A percentile compares a stretch with the other conserved stretches of the same genome.
phyloP scores from a whole-genome alignment of 64 coral and sea anemone species.

The Montipora efflorescens region DNA sequence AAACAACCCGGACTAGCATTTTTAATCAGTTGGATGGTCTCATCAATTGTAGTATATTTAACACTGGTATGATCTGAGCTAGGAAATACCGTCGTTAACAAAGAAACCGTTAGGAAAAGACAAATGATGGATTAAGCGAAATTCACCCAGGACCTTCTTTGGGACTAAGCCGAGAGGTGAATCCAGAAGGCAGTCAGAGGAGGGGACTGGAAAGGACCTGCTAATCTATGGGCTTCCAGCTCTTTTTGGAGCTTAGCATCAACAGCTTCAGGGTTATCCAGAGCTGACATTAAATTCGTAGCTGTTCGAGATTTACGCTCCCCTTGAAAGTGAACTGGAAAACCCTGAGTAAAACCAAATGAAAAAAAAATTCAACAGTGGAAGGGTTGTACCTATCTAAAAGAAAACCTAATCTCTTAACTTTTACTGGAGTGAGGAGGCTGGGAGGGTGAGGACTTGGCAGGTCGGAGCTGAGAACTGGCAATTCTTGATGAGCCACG shows the following conservation, averaged over 20 bases:
- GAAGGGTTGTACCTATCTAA: neutral
- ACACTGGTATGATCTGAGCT: conserved; percentile 15
- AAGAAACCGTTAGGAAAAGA: conserved; percentile 24
- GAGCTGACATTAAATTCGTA: too few relatives aligned
- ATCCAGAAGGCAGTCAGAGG: too few relatives aligned
- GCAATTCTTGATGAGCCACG: neutral
- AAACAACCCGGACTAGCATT: conserved; percentile 6
- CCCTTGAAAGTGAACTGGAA: neutral
- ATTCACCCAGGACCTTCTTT: neutral
- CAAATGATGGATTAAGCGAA: conserved; percentile 45
- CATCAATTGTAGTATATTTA: conserved; percentile 3
- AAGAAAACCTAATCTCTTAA: neutral
- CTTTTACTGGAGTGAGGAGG: neutral
- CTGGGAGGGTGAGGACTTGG: neutral
- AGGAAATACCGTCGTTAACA: conserved; percentile 29
- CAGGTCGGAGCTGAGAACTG: neutral
- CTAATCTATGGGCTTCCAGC: too few relatives aligned
- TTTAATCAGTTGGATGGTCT: conserved; percentile 38
- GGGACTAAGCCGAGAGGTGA: too few relatives aligned
- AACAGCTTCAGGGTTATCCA: too few relatives aligned
- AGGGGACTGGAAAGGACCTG: too few relatives aligned
- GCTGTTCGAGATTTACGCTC: too few relatives aligned
- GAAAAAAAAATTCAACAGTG: neutral
- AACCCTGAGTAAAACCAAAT: neutral
- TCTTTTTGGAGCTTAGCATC: too few relatives aligned